Percentiles rank a stretch among this genome's conserved stretches.
Conservation (phyloP, 2,113 vertebrate species). For the Seriola quinqueradiata region DNA sequence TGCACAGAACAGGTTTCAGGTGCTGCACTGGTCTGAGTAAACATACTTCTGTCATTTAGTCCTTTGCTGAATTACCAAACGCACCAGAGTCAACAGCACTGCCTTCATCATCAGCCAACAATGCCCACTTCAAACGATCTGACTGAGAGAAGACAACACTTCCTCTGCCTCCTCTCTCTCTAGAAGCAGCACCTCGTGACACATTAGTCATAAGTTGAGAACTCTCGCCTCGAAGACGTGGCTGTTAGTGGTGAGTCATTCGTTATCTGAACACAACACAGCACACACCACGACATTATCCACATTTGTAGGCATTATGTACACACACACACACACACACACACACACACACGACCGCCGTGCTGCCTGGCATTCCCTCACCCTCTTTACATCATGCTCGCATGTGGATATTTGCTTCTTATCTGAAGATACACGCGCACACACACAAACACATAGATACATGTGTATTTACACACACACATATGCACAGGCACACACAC, state of each 20-base stretch:
- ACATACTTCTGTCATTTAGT: too few relatives aligned
- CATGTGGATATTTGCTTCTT: constrained; percentile 14
- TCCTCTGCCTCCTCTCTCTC: background rate
- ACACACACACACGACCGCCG: background rate
- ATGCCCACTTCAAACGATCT: background rate
- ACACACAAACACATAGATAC: background rate
- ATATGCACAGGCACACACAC: background rate
- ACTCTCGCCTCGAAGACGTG: constrained; percentile 7
- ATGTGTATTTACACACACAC: background rate
- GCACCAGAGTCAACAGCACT: background rate
- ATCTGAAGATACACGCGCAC: constrained; percentile 24
- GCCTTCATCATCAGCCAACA: background rate
- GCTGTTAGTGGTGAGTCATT: constrained; percentile 33
- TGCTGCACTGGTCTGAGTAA: too few relatives aligned
- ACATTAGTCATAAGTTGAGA: constrained; percentile 30
- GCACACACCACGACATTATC: background rate
- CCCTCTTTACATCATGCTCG: constrained; percentile 2
- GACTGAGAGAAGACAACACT: background rate
- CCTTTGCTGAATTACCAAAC: background rate
- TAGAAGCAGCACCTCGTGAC: background rate
- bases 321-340: background rate
- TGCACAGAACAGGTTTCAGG: too few relatives aligned
- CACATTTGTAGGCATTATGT: constrained; percentile 9
- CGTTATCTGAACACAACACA: constrained; percentile 26
- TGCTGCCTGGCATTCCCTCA: constrained; percentile 30